Evolutionary conservation across 2,113 vertebrate species (phyloP), one percentile per base, ranked within the genome.

Genomic region (Malurus elegans): DNA sequence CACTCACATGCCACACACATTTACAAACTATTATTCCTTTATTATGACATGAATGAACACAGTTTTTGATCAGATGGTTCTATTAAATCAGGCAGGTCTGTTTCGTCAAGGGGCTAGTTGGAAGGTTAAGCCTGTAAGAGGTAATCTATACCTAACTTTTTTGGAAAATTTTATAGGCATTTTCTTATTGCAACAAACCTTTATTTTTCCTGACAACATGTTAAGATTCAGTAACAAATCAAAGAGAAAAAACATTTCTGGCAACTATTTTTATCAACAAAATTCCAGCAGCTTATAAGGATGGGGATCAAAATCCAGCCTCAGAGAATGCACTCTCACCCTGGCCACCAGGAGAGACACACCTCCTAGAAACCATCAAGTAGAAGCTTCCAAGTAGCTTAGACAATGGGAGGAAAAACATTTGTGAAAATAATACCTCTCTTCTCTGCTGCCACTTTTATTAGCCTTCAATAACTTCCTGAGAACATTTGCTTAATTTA

Each of bases 401-500:
- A 56, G 51, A 85, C 53, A 85, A 95, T 36, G 21, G 62, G 29
- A 66, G 79, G 73, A 90, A 79, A 88, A 78, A 20, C 18, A 44
- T 42, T 29, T 4, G 2, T 74, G 70, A 74, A 82, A 90, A 92
- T 54, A 21, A n/a, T 38, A 48, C 12, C 36, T 65, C 20, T 48
- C 29, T 26, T 48, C 57, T 67, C 71, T 69, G 47, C 60, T 72
- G 80, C 42, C 36, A 44, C 36, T 50, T 72, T 76, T 92, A 75
- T 78, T 73, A 73, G 45, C 42, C 53, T 71, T 86, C 80, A 90
- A 29, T 44, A 73, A 92, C 75, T 81, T 70, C 74, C 80, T 75
- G 42, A 87, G 34, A 69, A 80, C 50, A 88, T 79, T 17, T 92
- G 79, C 28, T 78, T 86, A 58, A 95, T 88, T 94, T 84, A 76